Evolutionary conservation across 2,888 invertebrate genomes (phyloP), one percentile per base, ranked within the genome.

Genomic region (Cylloceria caligata): DNA sequence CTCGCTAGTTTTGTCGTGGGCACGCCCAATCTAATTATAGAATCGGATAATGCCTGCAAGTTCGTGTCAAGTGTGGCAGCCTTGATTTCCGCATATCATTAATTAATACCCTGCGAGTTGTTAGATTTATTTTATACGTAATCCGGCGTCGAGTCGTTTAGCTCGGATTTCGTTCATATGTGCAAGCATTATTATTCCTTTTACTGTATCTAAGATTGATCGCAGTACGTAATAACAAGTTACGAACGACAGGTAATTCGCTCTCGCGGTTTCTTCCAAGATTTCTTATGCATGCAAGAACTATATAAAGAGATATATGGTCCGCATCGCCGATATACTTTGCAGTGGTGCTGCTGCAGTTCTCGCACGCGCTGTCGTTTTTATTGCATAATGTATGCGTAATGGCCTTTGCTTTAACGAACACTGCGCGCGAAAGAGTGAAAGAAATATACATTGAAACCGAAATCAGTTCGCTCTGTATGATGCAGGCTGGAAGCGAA

Each of bases 401-500:
- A 83, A 83, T 83, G 78, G 75, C 83, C 80, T 80, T 80, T 85
- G 81, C 84, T 79, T 81, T 80, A 77, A 76, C 34, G 68, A n/a
- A 49, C 9, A 49, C 68, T 52, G 27, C 67, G 67, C 49, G 34
- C 52, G 42, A n/a, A 24, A 69, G 81, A 85, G 81, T 74, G 84
- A 78, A 47, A 79, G 45, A 52, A 30, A 77, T 34, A 88, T 87
- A 87, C 87, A 85, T 88, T 86, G 87, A 87, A 88, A 88, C 87
- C 85, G 87, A 87, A 88, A 88, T 87, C 85, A 81, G 80, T 85
- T 42, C 39, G 42, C 24, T 45, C 16, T 30, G n/a, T n/a, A n/a
- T n/a, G 55, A 16, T 30, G 52, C 5, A 9, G 47, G 36, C 83
- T 79, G 84, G 45, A 49, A 79, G 73, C 45, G 65, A 82, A 62